A percentile compares a stretch with the other conserved stretches of the same genome.
These are phyloP conservation scores for Lasiurus cinereus DNA, from an alignment of 2,113 vertebrate genomes.

Conservation along the genomic window DNA sequence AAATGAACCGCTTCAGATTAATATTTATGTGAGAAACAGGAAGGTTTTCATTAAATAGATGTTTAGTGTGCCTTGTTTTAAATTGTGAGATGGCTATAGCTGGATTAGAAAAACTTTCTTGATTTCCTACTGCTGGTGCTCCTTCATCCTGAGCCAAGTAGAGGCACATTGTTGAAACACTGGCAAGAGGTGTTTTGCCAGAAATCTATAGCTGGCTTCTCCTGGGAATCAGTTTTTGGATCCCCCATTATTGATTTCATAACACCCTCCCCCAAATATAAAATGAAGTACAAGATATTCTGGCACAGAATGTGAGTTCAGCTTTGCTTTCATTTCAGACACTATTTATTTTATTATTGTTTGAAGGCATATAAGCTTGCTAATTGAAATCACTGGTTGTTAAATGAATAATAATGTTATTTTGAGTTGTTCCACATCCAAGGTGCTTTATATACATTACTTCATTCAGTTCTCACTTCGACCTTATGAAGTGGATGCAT, in stretches of 20 bases:
- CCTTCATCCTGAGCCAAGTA: neutral
- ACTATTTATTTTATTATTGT: neutral
- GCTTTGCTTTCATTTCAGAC: neutral
- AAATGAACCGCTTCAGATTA: neutral
- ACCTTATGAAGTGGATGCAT: neutral
- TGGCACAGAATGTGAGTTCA: neutral
- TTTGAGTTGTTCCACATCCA: neutral
- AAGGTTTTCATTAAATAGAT: neutral
- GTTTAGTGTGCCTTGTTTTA: neutral
- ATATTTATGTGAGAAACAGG: slow-evolving; percentile 37
- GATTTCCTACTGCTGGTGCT: neutral
- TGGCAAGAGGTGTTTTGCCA: neutral
- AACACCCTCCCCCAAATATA: neutral
- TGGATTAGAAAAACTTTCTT: neutral
- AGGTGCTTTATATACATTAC: neutral
- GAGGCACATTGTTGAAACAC: neutral
- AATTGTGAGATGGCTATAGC: neutral
- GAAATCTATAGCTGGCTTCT: neutral
- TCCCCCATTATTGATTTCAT: neutral
- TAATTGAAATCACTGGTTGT: neutral
- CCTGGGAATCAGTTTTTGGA: neutral
- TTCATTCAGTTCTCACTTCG: neutral
- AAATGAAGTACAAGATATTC: neutral
- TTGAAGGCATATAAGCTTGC: neutral
- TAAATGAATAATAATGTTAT: slow-evolving; percentile 34